phyloP scores from a whole-genome alignment of 2,797 vertebrate genomes.

The Nothura maculosa region DNA sequence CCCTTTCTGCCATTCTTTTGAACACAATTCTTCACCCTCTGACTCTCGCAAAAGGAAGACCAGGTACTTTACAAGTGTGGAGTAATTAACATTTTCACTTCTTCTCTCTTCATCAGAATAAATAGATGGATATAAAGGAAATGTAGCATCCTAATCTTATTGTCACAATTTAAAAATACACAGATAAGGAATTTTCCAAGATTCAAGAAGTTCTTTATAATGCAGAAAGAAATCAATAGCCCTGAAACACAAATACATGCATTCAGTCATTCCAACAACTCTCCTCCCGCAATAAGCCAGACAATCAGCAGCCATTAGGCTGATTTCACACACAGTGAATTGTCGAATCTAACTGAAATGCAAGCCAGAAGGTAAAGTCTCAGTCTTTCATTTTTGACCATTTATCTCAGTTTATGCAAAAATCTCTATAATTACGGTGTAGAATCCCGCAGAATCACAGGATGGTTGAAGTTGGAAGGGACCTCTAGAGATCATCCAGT shows the following conservation, averaged over 20 bases:
- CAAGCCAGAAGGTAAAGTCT: background rate
- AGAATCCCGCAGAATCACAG: no score
- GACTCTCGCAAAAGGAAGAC: background rate
- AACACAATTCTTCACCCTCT: background rate
- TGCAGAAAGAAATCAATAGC: background rate
- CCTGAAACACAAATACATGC: accelerated
- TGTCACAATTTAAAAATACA: background rate
- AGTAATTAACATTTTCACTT: background rate
- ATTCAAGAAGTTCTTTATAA: background rate
- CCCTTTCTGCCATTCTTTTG: background rate
- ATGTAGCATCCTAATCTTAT: background rate
- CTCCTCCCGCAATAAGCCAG: background rate
- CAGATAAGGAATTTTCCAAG: background rate
- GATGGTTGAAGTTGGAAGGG: no score
- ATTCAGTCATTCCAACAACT: background rate
- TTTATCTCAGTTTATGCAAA: background rate
- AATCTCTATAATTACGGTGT: background rate
- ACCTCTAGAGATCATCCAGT: no score
- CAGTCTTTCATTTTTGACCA: background rate
- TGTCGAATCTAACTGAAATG: background rate
- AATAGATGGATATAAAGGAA: background rate
- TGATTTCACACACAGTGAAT: background rate
- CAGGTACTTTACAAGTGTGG: background rate
- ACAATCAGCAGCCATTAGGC: background rate
- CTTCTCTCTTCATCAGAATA: background rate